These are phyloP conservation scores for Heliconius sara DNA, from an alignment of 2,888 invertebrate species.

Conservation along the genomic window DNA sequence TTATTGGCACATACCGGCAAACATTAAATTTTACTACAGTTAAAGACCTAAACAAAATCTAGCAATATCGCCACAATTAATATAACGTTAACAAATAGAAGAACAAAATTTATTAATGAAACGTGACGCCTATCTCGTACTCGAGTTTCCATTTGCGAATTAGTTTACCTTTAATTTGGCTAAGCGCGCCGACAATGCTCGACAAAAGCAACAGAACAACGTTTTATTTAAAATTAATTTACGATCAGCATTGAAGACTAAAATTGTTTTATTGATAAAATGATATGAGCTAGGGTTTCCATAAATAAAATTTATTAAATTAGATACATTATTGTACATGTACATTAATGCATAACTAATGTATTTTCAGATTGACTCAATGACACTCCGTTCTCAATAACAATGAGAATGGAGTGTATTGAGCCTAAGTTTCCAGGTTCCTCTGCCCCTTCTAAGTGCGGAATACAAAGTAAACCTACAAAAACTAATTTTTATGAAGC, in stretches of 20 bases:
- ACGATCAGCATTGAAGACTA: constrained; percentile 60
- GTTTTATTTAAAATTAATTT: constrained; percentile 59
- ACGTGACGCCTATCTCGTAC: constrained; percentile 47
- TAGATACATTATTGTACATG: no score
- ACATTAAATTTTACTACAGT: neutral
- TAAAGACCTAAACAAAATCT: neutral
- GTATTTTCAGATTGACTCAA: no score
- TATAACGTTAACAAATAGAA: constrained; percentile 43
- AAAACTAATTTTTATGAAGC: no score
- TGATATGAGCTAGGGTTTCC: neutral
- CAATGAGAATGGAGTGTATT: no score
- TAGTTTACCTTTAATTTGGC: constrained; percentile 80
- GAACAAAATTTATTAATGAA: constrained; percentile 55
- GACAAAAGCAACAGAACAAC: constrained; percentile 55
- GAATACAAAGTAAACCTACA: no score
- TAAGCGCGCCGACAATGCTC: constrained; percentile 63
- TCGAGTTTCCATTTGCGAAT: constrained; percentile 68
- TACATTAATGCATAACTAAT: no score
- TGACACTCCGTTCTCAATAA: no score
- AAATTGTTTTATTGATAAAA: constrained; percentile 38
- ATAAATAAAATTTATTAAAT: no score
- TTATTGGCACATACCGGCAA: no score
- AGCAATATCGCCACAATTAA: constrained; percentile 22
- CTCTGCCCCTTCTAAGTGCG: no score
- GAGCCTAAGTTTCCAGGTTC: no score